These are phyloP conservation scores for Cecropterus lyciades DNA, from an alignment of 1,140 invertebrate genomes.

Conservation along the genomic window DNA sequence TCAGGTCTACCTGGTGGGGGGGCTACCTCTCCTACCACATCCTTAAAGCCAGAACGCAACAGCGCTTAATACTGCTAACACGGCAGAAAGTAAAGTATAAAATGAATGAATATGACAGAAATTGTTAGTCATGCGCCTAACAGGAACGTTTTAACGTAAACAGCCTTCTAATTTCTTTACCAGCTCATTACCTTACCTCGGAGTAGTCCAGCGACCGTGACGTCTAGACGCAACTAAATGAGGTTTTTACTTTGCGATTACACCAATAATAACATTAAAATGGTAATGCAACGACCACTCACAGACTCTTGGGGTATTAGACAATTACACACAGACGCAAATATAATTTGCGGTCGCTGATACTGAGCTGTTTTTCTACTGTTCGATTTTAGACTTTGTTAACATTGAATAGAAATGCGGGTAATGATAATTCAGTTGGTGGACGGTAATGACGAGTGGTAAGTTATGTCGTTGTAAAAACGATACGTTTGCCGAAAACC, in stretches of 20 bases:
- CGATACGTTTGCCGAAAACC: constrained; percentile 57
- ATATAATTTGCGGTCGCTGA: constrained; percentile 10
- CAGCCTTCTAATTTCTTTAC: constrained; percentile 28
- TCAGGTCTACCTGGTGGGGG: too few relatives aligned
- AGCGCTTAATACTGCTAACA: too few relatives aligned
- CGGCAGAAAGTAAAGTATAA: too few relatives aligned
- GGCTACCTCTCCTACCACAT: too few relatives aligned
- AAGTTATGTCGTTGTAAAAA: constrained; percentile 53
- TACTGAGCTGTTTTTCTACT: neutral
- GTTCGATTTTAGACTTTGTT: constrained; percentile 33
- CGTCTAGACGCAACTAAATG: constrained; percentile 69
- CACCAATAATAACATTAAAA: constrained; percentile 70
- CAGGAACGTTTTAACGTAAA: constrained; percentile 5
- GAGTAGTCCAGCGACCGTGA: constrained; percentile 51
- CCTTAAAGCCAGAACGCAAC: too few relatives aligned
- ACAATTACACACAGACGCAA: constrained; percentile 61
- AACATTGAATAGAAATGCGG: neutral
- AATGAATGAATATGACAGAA: too few relatives aligned
- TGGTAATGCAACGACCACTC: constrained; percentile 68
- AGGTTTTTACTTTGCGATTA: constrained; percentile 63
- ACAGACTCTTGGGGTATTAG: constrained; percentile 64
- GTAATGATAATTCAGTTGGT: constrained; percentile 4
- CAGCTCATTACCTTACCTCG: constrained; percentile 34
- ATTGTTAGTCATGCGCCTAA: constrained; percentile 4
- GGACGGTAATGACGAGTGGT: constrained; percentile 32